A percentile compares a stretch with the other conserved stretches of the same genome.
These are phyloP conservation scores for Acestrorhynchus altus DNA, from an alignment of 2,797 vertebrate genomes.

Conservation along the genomic window DNA sequence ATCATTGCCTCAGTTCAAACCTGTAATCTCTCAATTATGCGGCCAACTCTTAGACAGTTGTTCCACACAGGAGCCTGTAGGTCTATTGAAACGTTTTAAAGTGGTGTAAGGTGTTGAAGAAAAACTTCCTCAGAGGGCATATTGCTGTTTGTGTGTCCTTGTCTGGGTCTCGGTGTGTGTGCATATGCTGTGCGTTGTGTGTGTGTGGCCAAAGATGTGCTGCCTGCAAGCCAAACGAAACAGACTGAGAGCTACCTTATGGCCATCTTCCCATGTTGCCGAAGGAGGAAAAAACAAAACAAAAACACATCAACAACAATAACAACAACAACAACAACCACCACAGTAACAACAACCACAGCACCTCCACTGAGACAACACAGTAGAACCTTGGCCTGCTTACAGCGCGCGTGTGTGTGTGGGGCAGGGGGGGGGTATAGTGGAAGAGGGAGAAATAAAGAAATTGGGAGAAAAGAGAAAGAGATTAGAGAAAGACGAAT, in stretches of 20 bases:
- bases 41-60: too few species aligned
- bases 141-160: too few species aligned
- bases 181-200: background rate
- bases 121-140: too few species aligned
- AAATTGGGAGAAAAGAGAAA: background rate
- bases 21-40: too few species aligned
- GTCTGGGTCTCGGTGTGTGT: background rate
- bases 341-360: background rate
- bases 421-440: too few species aligned
- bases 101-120: too few species aligned
- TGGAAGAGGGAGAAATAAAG: background rate
- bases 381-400: background rate
- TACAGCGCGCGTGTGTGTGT: too few species aligned
- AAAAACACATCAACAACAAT: slow-evolving; percentile 34
- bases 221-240: background rate
- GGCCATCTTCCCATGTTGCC: slow-evolving; percentile 37
- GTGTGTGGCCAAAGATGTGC: background rate
- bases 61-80: too few species aligned
- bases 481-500: too few species aligned
- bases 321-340: slow-evolving; percentile 30
- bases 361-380: background rate
- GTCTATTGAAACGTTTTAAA: too few species aligned
- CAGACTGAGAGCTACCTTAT: slow-evolving; percentile 32
- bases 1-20: too few species aligned
- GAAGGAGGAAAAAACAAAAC: slow-evolving; percentile 17